Evolutionary conservation across 2,797 vertebrate genomes (phyloP), one percentile per base, ranked within the genome.

Genomic region (Bovichtus diacanthus): DNA sequence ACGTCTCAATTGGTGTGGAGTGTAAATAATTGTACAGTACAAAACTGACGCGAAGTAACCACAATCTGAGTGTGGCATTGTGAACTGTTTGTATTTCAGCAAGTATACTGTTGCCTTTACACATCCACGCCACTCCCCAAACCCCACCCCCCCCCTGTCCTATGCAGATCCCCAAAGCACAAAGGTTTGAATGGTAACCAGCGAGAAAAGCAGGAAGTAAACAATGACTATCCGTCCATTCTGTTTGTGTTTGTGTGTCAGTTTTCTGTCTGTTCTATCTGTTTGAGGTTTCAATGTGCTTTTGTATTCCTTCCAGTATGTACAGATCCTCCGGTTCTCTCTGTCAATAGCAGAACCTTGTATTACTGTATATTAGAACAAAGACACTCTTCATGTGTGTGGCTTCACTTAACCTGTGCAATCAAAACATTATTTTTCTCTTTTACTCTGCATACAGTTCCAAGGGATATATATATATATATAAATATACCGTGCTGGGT

Each of bases 251-350:
- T n/a, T 79, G 69, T 87, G n/a, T n/a, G n/a, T n/a, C n/a, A n/a
- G n/a, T n/a, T n/a, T n/a, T n/a, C 62, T 71, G 44, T 87, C 46
- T 61, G 54, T 79, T 78, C 77, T 36, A 64, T 85, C 77, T 87
- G 86, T 88, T 84, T 70, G 81, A 85, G 73, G 88, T 88, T 88
- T 87, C 81, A 84, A 70, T 92, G 93, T 91, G 95, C 94, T 96
- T 97, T 97, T 97, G 91, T 96, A 96, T 88, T 94, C 93, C 93
- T 62, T 19, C 81, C 43, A 63, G 27, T 47, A 15, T 96, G 95
- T 97, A 96, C 87, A 96, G 92, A 95, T 90, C 76, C 94, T 94
- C 90, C 23, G 44, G 70, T 89, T 88, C 89, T 66, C 67, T 82
- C 84, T 92, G 53, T 82, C 84, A 87, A 83, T 54, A 84, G 50